phyloP scores from a whole-genome alignment of 2,888 invertebrate genomes.

The Eupithecia subfuscata region DNA sequence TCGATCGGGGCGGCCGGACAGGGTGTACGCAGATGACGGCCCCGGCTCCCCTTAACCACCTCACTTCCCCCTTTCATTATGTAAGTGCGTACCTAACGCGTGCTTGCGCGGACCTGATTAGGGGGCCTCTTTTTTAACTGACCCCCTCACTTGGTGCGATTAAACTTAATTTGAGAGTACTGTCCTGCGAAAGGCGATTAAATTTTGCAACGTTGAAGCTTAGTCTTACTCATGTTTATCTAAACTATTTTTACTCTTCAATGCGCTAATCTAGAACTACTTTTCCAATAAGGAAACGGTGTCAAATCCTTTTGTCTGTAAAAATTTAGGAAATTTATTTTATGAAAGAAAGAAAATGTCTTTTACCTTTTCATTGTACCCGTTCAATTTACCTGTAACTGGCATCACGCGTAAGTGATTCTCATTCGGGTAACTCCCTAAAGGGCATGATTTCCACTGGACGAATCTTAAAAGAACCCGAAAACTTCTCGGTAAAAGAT shows the following conservation, averaged over 20 bases:
- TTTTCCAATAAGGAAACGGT: background rate
- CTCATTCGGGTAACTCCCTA: constrained; percentile 56
- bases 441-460: constrained; percentile 69
- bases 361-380: constrained; percentile 43
- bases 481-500: constrained; percentile 71
- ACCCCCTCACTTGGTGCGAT: constrained; percentile 80
- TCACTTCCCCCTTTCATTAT: constrained; percentile 82
- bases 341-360: constrained; percentile 39
- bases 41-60: constrained; percentile 62
- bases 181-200: constrained; percentile 69
- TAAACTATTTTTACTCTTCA: background rate
- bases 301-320: background rate
- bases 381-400: constrained; percentile 56
- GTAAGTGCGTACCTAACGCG: constrained; percentile 83
- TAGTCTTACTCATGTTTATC: background rate
- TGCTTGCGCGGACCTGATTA: constrained; percentile 83
- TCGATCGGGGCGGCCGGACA: constrained; percentile 83
- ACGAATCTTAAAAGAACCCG: constrained; percentile 70
- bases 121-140: constrained; percentile 83
- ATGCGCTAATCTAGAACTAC: background rate
- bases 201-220: constrained; percentile 56
- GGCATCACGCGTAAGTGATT: constrained; percentile 52
- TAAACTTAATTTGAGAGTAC: constrained; percentile 81
- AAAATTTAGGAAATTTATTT: constrained; percentile 11
- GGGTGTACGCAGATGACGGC: constrained; percentile 83